Base-by-base conservation (phyloP, 2,797 vertebrate genomes). In the Spizella passerina region DNA sequence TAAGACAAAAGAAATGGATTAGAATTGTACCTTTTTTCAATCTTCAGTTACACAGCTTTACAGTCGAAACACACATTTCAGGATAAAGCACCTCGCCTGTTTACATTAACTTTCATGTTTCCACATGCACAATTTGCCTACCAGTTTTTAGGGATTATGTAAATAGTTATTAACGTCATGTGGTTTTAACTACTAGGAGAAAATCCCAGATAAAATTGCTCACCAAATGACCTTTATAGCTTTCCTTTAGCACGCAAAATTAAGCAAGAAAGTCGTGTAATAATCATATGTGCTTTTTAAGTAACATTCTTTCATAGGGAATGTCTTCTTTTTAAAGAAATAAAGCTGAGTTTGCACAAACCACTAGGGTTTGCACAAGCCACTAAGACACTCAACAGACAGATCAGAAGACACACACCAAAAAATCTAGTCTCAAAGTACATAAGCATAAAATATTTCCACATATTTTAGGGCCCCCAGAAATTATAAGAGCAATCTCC, bases 131-230 rank as follows among this genome's bases (percentile, higher is more conserved):
- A 80, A 89, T 90, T 85, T 89, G 81, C 86, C 88, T 64, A 80
- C 23, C 49, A 43, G 61, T 68, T 96, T 96, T 87, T 63, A 93
- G 53, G 57, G 53, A 92, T 89, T 93, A 94, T 83, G 86, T 87
- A 94, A 96, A 92, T 66, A 92, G 78, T 90, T 90, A 86, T 83
- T 94, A 94, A 86, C 16, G 8, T 64, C 78, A 85, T 77, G 57
- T 57, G 75, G 71, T 75, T 93, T 90, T 78, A 94, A 86, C 56
- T 53, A 82, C n/a, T 14, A 75, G 47, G 49, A 91, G 56, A 95
- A 95, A 92, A 94, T 85, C 83, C 86, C 57, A 77, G 75, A 92
- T 85, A 93, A 92, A 95, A 90, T n/a, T 82, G 53, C 75, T 90
- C 71, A 91, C 64, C 38, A 94, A 77, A 70, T 85, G 86, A 88